Evolutionary conservation across 2,888 invertebrate genomes (phyloP).

Genomic region (Trissoscelio sp.): DNA sequence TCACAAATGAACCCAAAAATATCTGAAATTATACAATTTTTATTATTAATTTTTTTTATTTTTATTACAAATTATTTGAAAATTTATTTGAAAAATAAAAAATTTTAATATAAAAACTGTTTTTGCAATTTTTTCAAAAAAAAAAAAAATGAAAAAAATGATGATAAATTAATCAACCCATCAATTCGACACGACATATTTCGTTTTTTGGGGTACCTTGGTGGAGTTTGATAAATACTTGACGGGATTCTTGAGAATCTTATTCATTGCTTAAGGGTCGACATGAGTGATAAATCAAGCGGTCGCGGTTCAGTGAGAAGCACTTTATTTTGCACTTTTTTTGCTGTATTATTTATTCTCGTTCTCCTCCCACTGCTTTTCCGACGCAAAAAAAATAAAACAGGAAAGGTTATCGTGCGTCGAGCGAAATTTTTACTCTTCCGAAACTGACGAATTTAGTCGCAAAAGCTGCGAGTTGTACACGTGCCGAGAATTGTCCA

Average conservation of each 20-base stretch:
- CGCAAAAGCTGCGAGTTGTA: conserved; percentile 14
- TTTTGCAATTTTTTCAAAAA: too few species aligned
- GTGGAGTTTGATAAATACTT: conserved; percentile 9
- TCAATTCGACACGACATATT: too few species aligned
- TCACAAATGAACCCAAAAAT: too few species aligned
- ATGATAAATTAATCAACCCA: too few species aligned
- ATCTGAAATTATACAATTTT: too few species aligned
- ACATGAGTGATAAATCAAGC: conserved; percentile 54
- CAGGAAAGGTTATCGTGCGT: conserved; percentile 30
- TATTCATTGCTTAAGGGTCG: conserved; percentile 55
- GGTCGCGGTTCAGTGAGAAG: conserved; percentile 1
- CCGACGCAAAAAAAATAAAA: not conserved
- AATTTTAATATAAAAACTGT: too few species aligned
- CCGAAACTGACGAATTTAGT: conserved; percentile 31
- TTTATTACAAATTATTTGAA: too few species aligned
- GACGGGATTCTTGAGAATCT: conserved; percentile 27
- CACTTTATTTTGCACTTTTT: conserved; percentile 10
- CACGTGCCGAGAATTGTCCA: conserved; percentile 17
- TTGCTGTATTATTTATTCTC: too few species aligned
- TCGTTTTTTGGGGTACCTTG: too few species aligned
- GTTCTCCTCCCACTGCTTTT: not conserved
- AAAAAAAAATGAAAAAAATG: too few species aligned
- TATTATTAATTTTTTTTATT: too few species aligned
- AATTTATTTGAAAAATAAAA: too few species aligned
- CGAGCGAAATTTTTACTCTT: conserved; percentile 15